Percentiles rank a stretch among this genome's conserved stretches.
These are phyloP conservation scores for Neuroterus valhalla DNA, from an alignment of 1,140 invertebrate species.

Conservation along the genomic window DNA sequence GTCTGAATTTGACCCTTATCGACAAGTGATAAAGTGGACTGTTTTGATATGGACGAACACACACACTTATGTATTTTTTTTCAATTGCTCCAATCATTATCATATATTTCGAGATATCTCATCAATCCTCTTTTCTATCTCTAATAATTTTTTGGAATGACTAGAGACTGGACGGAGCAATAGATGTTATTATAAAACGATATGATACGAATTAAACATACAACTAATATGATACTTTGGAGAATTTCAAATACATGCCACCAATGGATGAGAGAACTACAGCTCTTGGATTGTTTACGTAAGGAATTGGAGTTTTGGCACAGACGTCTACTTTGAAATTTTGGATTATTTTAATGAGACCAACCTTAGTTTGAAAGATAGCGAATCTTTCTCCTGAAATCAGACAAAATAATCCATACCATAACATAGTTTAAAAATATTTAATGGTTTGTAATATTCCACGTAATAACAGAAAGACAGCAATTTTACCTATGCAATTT, in stretches of 20 bases:
- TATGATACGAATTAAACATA: too few species aligned
- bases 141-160: too few species aligned
- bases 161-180: too few species aligned
- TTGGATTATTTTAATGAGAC: constrained; percentile 45
- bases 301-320: constrained; percentile 43
- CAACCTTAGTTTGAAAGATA: constrained; percentile 50
- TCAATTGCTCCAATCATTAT: too few species aligned
- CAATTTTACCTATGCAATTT: constrained; percentile 77
- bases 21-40: too few species aligned
- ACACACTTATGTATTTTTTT: too few species aligned
- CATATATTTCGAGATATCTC: too few species aligned
- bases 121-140: too few species aligned
- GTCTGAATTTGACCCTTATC: too few species aligned
- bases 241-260: constrained; percentile 51
- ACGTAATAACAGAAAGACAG: constrained; percentile 47
- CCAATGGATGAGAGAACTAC: constrained; percentile 42
- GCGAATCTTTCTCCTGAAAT: constrained; percentile 53
- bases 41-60: too few species aligned
- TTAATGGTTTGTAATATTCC: constrained; percentile 23
- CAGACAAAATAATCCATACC: constrained; percentile 3
- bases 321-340: constrained; percentile 47
- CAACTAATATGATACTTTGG: constrained; percentile 34
- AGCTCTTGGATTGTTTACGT: constrained; percentile 31
- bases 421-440: constrained; percentile 1
- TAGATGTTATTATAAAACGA: too few species aligned